Conservation (phyloP, 2,888 invertebrate genomes). For the Aphelenchoides bicaudatus region DNA sequence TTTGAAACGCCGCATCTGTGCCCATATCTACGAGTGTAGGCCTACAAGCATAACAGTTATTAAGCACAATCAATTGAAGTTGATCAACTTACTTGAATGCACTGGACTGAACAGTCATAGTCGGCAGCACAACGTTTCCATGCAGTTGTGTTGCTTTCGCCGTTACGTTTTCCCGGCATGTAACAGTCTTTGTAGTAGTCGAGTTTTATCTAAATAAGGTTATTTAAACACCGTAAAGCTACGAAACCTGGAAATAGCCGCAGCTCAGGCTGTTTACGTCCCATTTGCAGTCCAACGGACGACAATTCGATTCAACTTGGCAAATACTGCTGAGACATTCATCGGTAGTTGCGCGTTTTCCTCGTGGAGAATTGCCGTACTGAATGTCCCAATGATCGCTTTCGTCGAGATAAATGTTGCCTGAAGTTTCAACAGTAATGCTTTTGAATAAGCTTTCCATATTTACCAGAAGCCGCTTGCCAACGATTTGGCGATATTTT, state of each 20-base stretch:
- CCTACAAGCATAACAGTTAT: conserved; percentile 13
- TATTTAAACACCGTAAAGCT: conserved; percentile 45
- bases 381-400: too few relatives aligned
- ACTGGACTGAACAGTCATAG: conserved; percentile 33
- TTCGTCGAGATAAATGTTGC: too few relatives aligned
- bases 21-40: conserved; percentile 34
- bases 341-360: conserved; percentile 30
- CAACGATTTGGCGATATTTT: too few relatives aligned
- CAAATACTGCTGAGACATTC: conserved; percentile 46
- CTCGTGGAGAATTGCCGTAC: too few relatives aligned
- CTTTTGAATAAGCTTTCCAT: too few relatives aligned
- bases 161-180: conserved; percentile 50
- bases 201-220: conserved; percentile 60
- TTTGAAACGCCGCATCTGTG: conserved; percentile 24
- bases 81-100: conserved; percentile 29
- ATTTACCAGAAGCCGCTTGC: too few relatives aligned
- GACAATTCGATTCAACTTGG: conserved; percentile 46
- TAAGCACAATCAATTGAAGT: neutral
- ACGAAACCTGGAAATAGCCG: conserved; percentile 51
- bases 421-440: too few relatives aligned
- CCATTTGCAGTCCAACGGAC: conserved; percentile 48
- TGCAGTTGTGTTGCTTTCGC: conserved; percentile 34
- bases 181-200: conserved; percentile 61
- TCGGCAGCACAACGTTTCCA: conserved; percentile 41
- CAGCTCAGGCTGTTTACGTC: conserved; percentile 53